Percentiles rank a stretch among this genome's conserved stretches.
Conservation (phyloP, 2,113 vertebrate species). For the Sinosuthora webbiana region DNA sequence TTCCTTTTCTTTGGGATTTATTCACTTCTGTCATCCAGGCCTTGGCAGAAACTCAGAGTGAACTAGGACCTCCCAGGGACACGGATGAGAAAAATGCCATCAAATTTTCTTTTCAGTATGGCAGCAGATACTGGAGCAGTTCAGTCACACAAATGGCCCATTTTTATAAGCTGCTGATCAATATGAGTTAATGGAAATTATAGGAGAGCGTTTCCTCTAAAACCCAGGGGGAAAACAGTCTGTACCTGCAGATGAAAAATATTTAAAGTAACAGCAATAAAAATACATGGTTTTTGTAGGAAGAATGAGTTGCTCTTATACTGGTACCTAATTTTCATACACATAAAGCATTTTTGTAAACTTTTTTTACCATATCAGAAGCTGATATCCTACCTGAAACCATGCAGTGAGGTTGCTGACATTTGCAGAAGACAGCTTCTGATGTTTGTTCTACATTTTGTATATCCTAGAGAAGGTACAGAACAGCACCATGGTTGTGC, state of each 20-base stretch:
- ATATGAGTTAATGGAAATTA: not conserved
- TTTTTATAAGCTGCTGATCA: not conserved
- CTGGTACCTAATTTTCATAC: not conserved
- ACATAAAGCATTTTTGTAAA: not conserved
- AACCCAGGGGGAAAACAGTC: not conserved
- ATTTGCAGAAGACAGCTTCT: not conserved
- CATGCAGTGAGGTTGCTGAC: not conserved
- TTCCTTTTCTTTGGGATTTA: not conserved
- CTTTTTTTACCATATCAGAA: not conserved
- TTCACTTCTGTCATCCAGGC: not conserved
- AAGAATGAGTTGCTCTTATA: not conserved
- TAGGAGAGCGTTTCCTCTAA: not conserved
- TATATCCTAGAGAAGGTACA: not conserved
- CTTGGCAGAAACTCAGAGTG: not conserved
- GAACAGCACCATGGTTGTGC: accelerated
- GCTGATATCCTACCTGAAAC: not conserved
- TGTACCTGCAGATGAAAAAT: not conserved
- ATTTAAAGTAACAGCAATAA: not conserved
- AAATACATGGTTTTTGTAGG: not conserved
- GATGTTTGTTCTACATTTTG: not conserved
- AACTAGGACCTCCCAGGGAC: not conserved
- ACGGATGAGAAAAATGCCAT: accelerated
- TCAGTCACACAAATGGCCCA: not conserved
- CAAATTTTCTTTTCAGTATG: not conserved
- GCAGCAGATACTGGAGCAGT: not conserved